A percentile compares a stretch with the other conserved stretches of the same genome.
Conservation (phyloP, 92 coral and sea anemone species). For the Montipora capitata region DNA sequence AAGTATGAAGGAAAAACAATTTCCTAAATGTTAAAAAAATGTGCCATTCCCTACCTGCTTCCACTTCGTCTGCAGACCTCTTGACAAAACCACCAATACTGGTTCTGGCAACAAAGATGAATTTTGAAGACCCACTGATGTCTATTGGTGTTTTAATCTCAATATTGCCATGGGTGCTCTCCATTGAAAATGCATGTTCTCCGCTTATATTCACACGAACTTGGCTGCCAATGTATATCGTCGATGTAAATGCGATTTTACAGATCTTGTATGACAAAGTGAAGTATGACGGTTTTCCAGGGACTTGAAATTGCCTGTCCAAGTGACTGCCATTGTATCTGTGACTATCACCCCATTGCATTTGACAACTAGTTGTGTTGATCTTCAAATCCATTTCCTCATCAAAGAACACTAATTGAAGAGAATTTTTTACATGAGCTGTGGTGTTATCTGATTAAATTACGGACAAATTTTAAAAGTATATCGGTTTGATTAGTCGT, state of each 20-base stretch:
- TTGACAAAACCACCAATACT: slow-evolving; percentile 21
- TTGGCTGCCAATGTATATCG: slow-evolving; percentile 54
- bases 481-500: too few species aligned
- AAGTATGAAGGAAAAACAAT: too few species aligned
- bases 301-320: not conserved
- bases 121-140: slow-evolving; percentile 17
- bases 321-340: slow-evolving; percentile 29
- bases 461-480: not conserved
- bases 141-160: slow-evolving; percentile 65
- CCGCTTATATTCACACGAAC: slow-evolving; percentile 68
- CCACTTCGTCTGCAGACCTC: not conserved
- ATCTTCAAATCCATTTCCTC: slow-evolving; percentile 45
- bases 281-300: not conserved
- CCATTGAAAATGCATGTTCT: slow-evolving; percentile 52
- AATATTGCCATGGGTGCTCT: slow-evolving; percentile 75
- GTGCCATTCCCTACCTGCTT: slow-evolving; percentile 9
- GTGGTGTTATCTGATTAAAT: not conserved
- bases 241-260: slow-evolving; percentile 52
- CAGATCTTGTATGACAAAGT: slow-evolving; percentile 63
- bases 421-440: not conserved
- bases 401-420: slow-evolving; percentile 66
- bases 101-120: not conserved
- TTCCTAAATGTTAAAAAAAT: not conserved
- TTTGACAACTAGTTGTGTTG: slow-evolving; percentile 72
- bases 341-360: slow-evolving; percentile 54